These are phyloP conservation scores for Nerophis lumbriciformis DNA, from an alignment of 2,113 vertebrate genomes.

Conservation along the genomic window DNA sequence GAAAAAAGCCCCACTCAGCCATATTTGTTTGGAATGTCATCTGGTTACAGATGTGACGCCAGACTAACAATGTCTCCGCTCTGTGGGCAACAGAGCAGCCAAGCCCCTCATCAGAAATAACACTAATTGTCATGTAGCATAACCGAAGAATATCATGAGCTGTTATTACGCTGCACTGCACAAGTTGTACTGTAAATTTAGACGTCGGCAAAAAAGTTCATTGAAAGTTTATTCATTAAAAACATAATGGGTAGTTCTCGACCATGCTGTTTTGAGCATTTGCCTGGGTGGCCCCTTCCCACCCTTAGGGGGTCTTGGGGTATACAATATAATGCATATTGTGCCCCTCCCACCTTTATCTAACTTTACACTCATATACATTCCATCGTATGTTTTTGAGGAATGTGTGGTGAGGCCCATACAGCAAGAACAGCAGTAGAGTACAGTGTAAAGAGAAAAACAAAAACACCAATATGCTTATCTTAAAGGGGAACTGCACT, in stretches of 20 bases:
- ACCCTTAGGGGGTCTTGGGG: constrained; percentile 36
- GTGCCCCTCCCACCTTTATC: constrained; percentile 30
- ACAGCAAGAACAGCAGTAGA: constrained; percentile 52
- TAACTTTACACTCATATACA: constrained; percentile 51
- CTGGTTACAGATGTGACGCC: constrained; percentile 43
- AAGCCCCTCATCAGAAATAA: constrained; percentile 26
- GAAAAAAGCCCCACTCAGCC: constrained; percentile 27
- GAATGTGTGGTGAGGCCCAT: constrained; percentile 57
- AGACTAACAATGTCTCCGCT: constrained; percentile 38
- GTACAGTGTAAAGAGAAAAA: constrained; percentile 43
- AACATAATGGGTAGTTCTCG: background rate
- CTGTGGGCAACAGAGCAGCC: constrained; percentile 37
- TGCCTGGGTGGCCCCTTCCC: constrained; percentile 39
- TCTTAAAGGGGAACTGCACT: background rate
- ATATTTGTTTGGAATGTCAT: constrained; percentile 49
- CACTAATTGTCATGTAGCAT: constrained; percentile 45
- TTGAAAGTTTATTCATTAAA: background rate
- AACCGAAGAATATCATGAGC: constrained; percentile 34
- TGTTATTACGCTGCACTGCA: constrained; percentile 23
- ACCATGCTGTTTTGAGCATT: constrained; percentile 16
- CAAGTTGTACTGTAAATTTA: constrained; percentile 31
- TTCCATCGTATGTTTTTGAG: constrained; percentile 53
- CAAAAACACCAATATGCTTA: constrained; percentile 37
- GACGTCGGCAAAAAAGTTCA: constrained; percentile 9
- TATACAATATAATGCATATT: constrained; percentile 16